Base-by-base conservation (phyloP, 2,113 vertebrate genomes). In the Rhabdomys dilectus region DNA sequence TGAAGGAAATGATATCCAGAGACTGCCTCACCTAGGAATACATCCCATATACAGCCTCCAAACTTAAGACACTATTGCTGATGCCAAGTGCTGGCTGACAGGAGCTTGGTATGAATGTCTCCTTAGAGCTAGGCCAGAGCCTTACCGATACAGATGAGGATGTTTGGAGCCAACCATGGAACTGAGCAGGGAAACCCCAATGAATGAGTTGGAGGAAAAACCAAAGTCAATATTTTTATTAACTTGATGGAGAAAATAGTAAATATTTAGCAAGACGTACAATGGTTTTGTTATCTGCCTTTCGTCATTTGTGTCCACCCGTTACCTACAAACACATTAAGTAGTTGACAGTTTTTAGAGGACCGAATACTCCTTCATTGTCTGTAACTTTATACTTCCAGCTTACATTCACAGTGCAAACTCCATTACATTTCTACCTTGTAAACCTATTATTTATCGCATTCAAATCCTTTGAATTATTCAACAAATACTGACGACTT, bases 401-500 rank as follows among this genome's bases (percentile, higher is more conserved):
- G 34, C 51, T 75, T 80, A 31, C 39, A 48, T 48, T 68, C 60
- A 34, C 51, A 88, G 19, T 58, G 11, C 26, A 45, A 78, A 58
- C 26, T 91, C 51, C 21, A 21, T 75, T 95, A 4, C 5, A 73
- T 78, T 82, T 42, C 2, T 2, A n/a, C 39, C 85, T 72, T 60
- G 56, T 5, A 75, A 3, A 26, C 21, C 73, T 75, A n/a, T 76
- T 94, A n/a, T 70, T 94, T 70, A 81, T 75, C 19, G 78, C n/a
- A 76, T 56, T 81, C 7, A 4, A 26, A 56, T 42, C 88, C 17
- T 24, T 88, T 91, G 58, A 51, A 78, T 17, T 95, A 91, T 31
- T 91, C 15, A 95, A 56, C 10, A 91, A 89, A 68, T 56, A 48
- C 16, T 78, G 73, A 81, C 24, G 89, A 86, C n/a, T 87, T 88